phyloP scores from a whole-genome alignment of 2,888 invertebrate genomes.

The Stenchaetothrips biformis region DNA sequence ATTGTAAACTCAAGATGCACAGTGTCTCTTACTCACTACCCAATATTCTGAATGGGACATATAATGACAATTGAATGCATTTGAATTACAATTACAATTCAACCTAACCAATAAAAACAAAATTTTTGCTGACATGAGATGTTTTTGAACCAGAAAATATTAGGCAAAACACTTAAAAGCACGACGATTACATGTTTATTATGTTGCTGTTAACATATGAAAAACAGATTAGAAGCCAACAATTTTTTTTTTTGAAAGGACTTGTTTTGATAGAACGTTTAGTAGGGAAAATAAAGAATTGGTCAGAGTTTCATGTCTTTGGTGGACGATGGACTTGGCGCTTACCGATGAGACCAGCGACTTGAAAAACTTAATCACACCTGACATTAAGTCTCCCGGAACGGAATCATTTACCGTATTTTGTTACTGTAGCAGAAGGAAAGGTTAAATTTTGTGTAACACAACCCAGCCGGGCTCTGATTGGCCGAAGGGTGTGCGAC shows the following conservation, averaged over 20 bases:
- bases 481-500: too few species aligned
- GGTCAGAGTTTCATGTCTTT: not conserved
- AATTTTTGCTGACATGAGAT: too few species aligned
- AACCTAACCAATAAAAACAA: too few species aligned
- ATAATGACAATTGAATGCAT: too few species aligned
- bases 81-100: too few species aligned
- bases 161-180: not conserved
- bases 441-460: constrained; percentile 13
- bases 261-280: not conserved
- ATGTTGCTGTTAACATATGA: not conserved
- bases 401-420: constrained; percentile 3
- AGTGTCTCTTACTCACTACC: not conserved
- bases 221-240: not conserved
- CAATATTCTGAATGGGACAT: too few species aligned
- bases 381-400: not conserved
- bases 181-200: not conserved
- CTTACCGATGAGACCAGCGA: not conserved
- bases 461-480: too few species aligned
- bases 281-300: too few species aligned
- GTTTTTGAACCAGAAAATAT: too few species aligned
- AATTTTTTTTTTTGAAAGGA: not conserved
- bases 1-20: not conserved
- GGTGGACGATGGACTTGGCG: not conserved
- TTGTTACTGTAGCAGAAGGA: not conserved
- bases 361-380: not conserved